Evolutionary conservation across 2,797 vertebrate species (phyloP), one percentile per base, ranked within the genome.

Genomic region (Tachyglossus aculeatus): DNA sequence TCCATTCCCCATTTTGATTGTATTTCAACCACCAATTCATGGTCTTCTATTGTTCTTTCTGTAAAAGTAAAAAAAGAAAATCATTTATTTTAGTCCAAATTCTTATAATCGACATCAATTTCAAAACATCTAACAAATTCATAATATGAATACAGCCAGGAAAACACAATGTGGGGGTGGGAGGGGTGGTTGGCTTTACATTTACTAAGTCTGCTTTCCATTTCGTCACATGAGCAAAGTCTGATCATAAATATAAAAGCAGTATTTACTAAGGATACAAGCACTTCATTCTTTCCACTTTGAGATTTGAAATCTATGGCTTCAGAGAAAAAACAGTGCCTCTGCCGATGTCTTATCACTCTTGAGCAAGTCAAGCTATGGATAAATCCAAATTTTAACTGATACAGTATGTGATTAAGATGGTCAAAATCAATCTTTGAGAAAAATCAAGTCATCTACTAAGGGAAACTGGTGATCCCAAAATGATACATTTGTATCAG

Each of bases 21-120:
- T 36, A 99, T 93, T 84, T 97, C 96, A 84, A 95, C 91, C 43
- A 99, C 93, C 47, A 94, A 91, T 85, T 99, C 98, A 80, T 99
- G 98, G 84, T 99, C 98, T 90, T 99, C 98, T 85, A 99, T 93
- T 78, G 89, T 94, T 93, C 98, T 95, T 88, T 96, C 98, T 99
- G 81, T 37, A 81, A 83, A 85, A 74, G 81, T 72, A 74, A 55
- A 84, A 16, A 19, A 38, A 75, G 43, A 55, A n/a, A n/a, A n/a
- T n/a, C n/a, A n/a, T n/a, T n/a, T n/a, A n/a, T n/a, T n/a, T n/a
- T n/a, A n/a, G n/a, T n/a, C n/a, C n/a, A n/a, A n/a, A n/a, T n/a
- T n/a, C n/a, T n/a, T n/a, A n/a, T n/a, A n/a, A n/a, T n/a, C n/a
- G n/a, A n/a, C n/a, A n/a, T n/a, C n/a, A n/a, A n/a, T n/a, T n/a